A percentile compares a stretch with the other conserved stretches of the same genome.
phyloP scores from a whole-genome alignment of 2,797 vertebrate genomes.

The Sebastes matsubarae region DNA sequence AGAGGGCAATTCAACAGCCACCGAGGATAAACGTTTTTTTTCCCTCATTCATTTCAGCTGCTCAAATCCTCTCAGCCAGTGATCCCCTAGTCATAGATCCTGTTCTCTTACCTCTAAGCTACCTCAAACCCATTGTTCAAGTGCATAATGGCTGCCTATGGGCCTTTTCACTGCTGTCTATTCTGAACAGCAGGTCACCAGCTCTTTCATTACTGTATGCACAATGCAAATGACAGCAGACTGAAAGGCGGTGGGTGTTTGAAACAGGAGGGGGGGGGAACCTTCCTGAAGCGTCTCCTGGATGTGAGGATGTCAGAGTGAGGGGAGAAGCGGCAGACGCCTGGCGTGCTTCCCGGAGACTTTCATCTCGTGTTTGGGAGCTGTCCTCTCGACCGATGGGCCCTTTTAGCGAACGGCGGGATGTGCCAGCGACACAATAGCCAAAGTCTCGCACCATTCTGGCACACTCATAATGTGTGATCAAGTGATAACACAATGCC shows the following conservation, averaged over 20 bases:
- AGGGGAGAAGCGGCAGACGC: constrained; percentile 31
- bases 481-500: constrained; percentile 15
- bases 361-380: constrained; percentile 34
- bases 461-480: constrained; percentile 20
- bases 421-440: constrained; percentile 26
- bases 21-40: background rate
- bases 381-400: constrained; percentile 13
- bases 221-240: constrained; percentile 47
- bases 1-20: background rate
- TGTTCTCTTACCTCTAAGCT: constrained; percentile 25
- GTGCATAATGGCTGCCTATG: constrained; percentile 18
- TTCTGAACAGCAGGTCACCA: constrained; percentile 45
- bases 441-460: constrained; percentile 10
- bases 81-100: constrained; percentile 11
- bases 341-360: constrained; percentile 44
- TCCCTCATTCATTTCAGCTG: background rate
- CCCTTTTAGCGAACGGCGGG: constrained; percentile 24
- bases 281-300: constrained; percentile 33
- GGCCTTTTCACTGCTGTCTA: constrained; percentile 11
- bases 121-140: constrained; percentile 32
- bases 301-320: constrained; percentile 20
- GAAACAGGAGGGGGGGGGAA: background rate
- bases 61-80: constrained; percentile 5
- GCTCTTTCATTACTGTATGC: constrained; percentile 37
- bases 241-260: constrained; percentile 27